These are phyloP conservation scores for Bos taurus DNA, from an alignment of 2,113 vertebrate genomes.

Conservation along the genomic window ARS-UCD2.0 NC_037354.1:40443501-40444000, in stretches of 20 bases:
- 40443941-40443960: neutral
- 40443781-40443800: neutral
- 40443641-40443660: neutral
- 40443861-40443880: neutral
- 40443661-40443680: neutral
- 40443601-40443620: neutral
- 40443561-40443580: neutral
- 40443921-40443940: neutral
- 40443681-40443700: fast-evolving
- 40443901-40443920: neutral
- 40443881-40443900: neutral
- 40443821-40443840: neutral
- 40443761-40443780: neutral
- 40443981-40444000: neutral
- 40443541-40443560: neutral
- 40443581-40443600: neutral
- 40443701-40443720: neutral
- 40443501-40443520: neutral
- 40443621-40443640: neutral
- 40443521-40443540: neutral
- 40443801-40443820: neutral
- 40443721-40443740: neutral
- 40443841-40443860: neutral
- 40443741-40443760: neutral
- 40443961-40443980: neutral